These are phyloP conservation scores for Ornithorhynchus anatinus DNA, from an alignment of 2,113 vertebrate genomes.

Conservation along the genomic window DNA sequence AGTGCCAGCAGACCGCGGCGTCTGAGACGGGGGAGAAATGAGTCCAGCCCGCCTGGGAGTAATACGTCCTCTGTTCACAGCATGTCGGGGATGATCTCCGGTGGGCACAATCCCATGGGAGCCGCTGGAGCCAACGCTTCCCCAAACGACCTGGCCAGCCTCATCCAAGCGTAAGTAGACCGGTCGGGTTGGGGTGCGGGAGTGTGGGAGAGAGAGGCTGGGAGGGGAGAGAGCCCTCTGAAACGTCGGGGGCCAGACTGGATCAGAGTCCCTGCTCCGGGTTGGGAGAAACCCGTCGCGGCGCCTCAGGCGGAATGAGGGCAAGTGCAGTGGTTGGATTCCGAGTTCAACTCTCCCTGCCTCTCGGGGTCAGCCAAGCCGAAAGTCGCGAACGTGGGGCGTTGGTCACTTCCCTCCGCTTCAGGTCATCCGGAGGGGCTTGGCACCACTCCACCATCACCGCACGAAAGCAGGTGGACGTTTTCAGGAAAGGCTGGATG, in stretches of 20 bases:
- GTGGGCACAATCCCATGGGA: conserved; percentile 76
- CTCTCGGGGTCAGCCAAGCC: background rate
- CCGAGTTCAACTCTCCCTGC: background rate
- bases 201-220: no score
- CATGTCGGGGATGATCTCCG: conserved; percentile 96
- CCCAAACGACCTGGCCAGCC: conserved; percentile 86
- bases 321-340: background rate
- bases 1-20: accelerated
- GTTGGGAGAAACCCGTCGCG: background rate
- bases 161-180: conserved; percentile 92
- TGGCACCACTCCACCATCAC: no score
- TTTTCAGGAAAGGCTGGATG: no score
- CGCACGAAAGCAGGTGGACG: no score
- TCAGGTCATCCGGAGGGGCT: no score
- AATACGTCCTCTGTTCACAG: conserved; percentile 43
- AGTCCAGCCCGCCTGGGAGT: background rate
- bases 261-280: background rate
- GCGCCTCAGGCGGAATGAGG: background rate
- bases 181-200: accelerated
- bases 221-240: background rate
- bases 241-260: background rate
- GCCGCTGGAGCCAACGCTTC: conserved; percentile 62
- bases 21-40: accelerated
- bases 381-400: background rate
- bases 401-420: no score